These are phyloP conservation scores for Serripes groenlandicus DNA, from an alignment of 2,888 invertebrate species.

Conservation along the genomic window DNA sequence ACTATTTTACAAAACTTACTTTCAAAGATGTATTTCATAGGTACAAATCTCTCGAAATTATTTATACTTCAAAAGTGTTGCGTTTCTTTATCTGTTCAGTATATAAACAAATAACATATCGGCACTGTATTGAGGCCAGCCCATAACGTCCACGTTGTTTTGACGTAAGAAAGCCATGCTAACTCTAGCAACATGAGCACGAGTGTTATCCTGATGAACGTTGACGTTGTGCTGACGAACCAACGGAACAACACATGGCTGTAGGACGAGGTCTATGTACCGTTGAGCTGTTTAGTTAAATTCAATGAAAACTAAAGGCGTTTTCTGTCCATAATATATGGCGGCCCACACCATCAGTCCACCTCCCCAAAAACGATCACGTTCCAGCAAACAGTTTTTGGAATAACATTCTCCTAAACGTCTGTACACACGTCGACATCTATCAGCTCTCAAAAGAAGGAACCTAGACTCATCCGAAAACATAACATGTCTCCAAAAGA, in stretches of 20 bases:
- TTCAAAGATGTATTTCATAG: neutral
- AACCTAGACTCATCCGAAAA: conserved; percentile 36
- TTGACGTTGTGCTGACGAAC: neutral
- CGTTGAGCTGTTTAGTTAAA: neutral
- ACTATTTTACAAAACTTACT: too few relatives aligned
- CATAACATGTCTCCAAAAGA: conserved; percentile 44
- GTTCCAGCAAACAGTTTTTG: conserved; percentile 25
- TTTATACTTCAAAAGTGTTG: neutral
- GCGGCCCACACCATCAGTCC: neutral
- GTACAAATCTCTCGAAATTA: neutral
- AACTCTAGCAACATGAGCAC: neutral
- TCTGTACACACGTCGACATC: conserved; percentile 23
- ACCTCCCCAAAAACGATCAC: conserved; percentile 25
- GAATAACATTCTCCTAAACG: conserved; percentile 30
- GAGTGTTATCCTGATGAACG: neutral
- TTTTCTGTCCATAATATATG: conserved; percentile 1
- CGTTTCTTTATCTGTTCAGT: neutral
- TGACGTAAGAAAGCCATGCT: neutral
- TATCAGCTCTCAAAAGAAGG: neutral
- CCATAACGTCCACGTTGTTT: conserved; percentile 4
- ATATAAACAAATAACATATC: neutral
- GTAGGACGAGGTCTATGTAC: neutral
- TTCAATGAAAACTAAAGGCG: neutral
- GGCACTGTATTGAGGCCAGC: neutral
- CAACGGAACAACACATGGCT: neutral